A percentile compares a stretch with the other conserved stretches of the same genome.
Conservation (phyloP, 2,797 vertebrate species). For the Anguilla obscura region DNA sequence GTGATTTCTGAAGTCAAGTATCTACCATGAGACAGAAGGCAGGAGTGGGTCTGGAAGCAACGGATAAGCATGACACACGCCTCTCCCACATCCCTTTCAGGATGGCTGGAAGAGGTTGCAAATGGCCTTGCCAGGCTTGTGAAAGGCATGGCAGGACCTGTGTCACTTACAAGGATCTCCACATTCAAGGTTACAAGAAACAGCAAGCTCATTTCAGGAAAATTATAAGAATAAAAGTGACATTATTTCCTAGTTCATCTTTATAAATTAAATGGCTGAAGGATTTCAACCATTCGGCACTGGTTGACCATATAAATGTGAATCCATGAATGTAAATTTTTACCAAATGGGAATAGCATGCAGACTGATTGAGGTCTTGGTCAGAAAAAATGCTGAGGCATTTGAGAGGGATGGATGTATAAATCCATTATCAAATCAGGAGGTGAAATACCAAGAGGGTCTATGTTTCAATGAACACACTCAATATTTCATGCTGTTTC, state of each 20-base stretch:
- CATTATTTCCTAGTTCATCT: not conserved
- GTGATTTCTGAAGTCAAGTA: too few relatives aligned
- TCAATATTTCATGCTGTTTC: not conserved
- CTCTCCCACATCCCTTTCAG: not conserved
- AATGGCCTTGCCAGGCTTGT: not conserved
- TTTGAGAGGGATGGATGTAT: not conserved
- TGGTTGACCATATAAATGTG: not conserved
- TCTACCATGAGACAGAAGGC: not conserved
- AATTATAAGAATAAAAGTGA: not conserved
- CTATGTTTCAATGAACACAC: not conserved
- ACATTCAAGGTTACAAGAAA: not conserved
- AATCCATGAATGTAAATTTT: not conserved
- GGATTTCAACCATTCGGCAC: not conserved
- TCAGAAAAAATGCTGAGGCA: not conserved
- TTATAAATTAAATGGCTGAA: not conserved
- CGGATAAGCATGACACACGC: not conserved
- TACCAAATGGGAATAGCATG: not conserved
- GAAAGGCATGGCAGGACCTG: not conserved
- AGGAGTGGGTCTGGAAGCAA: not conserved
- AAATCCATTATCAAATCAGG: slow-evolving; percentile 1
- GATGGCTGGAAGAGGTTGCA: not conserved
- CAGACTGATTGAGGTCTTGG: not conserved
- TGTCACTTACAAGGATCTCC: not conserved
- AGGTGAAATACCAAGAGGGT: not conserved
- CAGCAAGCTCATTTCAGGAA: not conserved